These are phyloP conservation scores for Bruchidius siliquastri DNA, from an alignment of 2,888 invertebrate genomes.

Conservation along the genomic window DNA sequence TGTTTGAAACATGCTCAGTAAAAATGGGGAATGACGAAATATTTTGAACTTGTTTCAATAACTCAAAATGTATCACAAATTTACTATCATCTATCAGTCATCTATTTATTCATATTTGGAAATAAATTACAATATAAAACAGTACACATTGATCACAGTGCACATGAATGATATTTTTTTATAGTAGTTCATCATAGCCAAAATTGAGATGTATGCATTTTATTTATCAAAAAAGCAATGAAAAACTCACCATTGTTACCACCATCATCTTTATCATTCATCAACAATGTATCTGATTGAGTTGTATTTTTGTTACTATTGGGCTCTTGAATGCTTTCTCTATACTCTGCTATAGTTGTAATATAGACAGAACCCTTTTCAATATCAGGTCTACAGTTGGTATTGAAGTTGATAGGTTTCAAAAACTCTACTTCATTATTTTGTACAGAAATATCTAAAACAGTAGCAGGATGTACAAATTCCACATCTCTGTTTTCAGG, in stretches of 20 bases:
- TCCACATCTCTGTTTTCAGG: neutral
- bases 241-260: neutral
- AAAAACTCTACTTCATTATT: neutral
- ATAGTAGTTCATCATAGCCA: too few species aligned
- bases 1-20: too few species aligned
- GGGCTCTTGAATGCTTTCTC: neutral
- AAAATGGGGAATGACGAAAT: too few species aligned
- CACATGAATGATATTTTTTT: too few species aligned
- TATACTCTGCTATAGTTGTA: neutral
- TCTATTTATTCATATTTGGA: too few species aligned
- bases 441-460: neutral
- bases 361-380: neutral
- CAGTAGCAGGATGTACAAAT: neutral
- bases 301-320: neutral
- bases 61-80: too few species aligned
- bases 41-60: too few species aligned
- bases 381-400: neutral
- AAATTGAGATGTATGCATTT: too few species aligned
- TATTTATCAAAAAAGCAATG: conserved; percentile 1
- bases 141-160: too few species aligned
- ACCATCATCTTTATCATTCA: neutral
- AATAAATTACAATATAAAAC: too few species aligned
- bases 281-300: neutral
- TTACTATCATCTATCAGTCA: too few species aligned
- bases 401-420: neutral